These are phyloP conservation scores for Neoitamus cyanurus DNA, from an alignment of 2,888 invertebrate genomes.

Conservation along the genomic window DNA sequence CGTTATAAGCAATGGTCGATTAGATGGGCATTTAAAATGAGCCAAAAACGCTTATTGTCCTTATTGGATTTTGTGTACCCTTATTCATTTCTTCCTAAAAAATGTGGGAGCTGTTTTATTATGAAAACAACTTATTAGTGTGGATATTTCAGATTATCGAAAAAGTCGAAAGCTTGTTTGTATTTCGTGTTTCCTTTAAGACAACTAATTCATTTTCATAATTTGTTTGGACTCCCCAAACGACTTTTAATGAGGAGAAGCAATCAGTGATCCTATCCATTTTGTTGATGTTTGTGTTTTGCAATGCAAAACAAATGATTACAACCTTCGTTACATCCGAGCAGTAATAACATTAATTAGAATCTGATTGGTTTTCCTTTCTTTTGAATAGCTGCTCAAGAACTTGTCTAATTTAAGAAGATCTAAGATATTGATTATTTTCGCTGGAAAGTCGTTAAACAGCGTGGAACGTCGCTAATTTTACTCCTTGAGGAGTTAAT, in stretches of 20 bases:
- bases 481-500: not conserved
- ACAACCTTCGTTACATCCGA: not conserved
- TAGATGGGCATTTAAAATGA: no score
- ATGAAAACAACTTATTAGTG: not conserved
- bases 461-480: not conserved
- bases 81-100: not conserved
- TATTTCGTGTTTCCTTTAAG: not conserved
- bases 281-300: not conserved
- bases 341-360: not conserved
- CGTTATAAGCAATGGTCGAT: no score
- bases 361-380: not conserved
- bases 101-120: not conserved
- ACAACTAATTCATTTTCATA: not conserved
- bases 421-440: not conserved
- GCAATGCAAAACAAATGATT: not conserved
- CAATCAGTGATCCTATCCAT: not conserved
- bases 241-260: not conserved
- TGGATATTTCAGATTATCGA: not conserved
- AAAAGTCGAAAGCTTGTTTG: not conserved
- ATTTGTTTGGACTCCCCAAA: not conserved
- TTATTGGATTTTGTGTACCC: not conserved
- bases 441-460: not conserved
- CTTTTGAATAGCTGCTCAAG: not conserved
- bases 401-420: not conserved
- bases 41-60: not conserved